A percentile compares a stretch with the other conserved stretches of the same genome.
These are phyloP conservation scores for Hozukius guyotensis DNA, from an alignment of 2,797 vertebrate genomes.

Conservation along the genomic window DNA sequence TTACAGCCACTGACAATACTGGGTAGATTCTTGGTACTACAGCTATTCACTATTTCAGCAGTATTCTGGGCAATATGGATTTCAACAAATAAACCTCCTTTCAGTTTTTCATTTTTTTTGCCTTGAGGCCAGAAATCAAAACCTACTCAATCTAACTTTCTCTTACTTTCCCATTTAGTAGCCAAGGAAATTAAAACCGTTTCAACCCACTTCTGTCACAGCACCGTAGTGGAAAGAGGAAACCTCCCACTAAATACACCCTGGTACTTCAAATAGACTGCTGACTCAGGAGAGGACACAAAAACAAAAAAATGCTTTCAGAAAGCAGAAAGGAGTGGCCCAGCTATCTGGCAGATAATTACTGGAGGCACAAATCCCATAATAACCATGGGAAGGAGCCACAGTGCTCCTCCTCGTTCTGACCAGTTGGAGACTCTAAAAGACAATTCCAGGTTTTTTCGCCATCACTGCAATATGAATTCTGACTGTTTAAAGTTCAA, in stretches of 20 bases:
- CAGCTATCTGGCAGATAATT: constrained; percentile 70
- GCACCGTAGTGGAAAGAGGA: not conserved
- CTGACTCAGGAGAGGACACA: constrained; percentile 7
- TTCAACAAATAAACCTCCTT: not conserved
- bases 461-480: not conserved
- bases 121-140: not conserved
- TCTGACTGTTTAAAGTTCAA: not conserved
- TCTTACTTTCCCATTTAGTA: not conserved
- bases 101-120: not conserved
- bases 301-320: constrained; percentile 1
- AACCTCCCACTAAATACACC: constrained; percentile 13
- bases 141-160: not conserved
- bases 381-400: constrained; percentile 65
- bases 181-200: constrained; percentile 9
- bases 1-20: not conserved
- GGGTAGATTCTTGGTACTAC: not conserved
- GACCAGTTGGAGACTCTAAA: not conserved
- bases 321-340: constrained; percentile 57
- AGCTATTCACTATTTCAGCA: not conserved
- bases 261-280: constrained; percentile 15
- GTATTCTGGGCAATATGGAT: not conserved
- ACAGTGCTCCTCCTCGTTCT: constrained; percentile 28
- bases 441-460: not conserved
- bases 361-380: constrained; percentile 61
- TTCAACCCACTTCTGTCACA: not conserved